A percentile compares a stretch with the other conserved stretches of the same genome.
phyloP scores from a whole-genome alignment of 2,113 vertebrate genomes.

The Okapia johnstoni region DNA sequence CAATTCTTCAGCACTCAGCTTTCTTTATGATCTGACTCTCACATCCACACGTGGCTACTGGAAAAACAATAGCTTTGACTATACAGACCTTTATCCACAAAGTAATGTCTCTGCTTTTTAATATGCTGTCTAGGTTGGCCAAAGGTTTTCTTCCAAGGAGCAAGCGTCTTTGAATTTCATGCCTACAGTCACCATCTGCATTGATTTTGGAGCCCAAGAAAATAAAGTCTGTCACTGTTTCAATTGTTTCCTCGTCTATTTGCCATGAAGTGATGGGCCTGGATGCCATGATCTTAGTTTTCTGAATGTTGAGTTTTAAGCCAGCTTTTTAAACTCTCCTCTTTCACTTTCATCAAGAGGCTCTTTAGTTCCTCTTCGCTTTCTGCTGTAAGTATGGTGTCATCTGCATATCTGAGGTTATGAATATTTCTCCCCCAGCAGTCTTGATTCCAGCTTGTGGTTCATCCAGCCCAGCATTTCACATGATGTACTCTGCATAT shows the following conservation, averaged over 20 bases:
- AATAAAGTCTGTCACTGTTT: neutral
- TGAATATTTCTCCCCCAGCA: neutral
- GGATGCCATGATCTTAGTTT: neutral
- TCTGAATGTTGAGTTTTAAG: neutral
- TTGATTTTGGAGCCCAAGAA: neutral
- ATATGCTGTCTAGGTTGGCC: neutral
- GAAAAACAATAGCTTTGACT: neutral
- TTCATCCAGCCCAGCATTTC: neutral
- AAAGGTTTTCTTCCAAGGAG: neutral
- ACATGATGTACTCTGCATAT: neutral
- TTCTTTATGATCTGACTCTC: neutral
- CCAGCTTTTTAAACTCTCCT: neutral
- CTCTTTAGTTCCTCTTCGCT: neutral
- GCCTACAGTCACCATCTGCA: neutral
- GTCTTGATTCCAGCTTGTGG: neutral
- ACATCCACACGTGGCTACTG: neutral
- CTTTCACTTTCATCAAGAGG: neutral
- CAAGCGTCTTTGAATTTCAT: neutral
- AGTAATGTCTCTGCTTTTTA: neutral
- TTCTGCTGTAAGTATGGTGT: neutral
- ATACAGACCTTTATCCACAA: neutral
- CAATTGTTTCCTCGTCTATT: neutral
- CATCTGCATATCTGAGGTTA: neutral
- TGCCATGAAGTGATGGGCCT: neutral
- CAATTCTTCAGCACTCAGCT: neutral